A percentile compares a stretch with the other conserved stretches of the same genome.
Conservation (phyloP, 1,140 invertebrate species). For the Laupala kohalensis region DNA sequence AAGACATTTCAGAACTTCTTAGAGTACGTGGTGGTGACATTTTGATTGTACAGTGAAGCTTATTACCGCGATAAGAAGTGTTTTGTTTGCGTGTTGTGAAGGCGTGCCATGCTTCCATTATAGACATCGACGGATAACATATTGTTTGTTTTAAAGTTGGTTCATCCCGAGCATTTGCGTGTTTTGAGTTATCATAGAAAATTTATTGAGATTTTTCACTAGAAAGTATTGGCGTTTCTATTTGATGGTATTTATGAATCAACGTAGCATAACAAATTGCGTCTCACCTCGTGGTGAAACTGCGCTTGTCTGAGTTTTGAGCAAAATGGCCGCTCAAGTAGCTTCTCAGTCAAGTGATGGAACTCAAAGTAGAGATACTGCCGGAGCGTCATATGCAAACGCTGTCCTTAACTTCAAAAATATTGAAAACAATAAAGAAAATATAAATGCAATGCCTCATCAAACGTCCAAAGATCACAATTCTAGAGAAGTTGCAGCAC, state of each 20-base stretch:
- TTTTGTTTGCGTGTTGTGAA: background rate
- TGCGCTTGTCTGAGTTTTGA: slow-evolving; percentile 3
- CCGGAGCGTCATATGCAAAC: slow-evolving; percentile 35
- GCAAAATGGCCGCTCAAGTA: slow-evolving; percentile 21
- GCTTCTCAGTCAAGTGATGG: slow-evolving; percentile 19
- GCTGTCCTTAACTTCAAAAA: slow-evolving; percentile 31
- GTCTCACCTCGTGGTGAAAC: slow-evolving; percentile 11
- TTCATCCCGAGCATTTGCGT: background rate
- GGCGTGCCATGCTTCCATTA: slow-evolving; percentile 11
- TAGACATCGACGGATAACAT: slow-evolving; percentile 12
- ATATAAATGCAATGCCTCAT: slow-evolving; percentile 24
- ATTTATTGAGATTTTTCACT: background rate
- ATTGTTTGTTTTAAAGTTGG: slow-evolving; percentile 8
- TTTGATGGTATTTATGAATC: slow-evolving; percentile 1
- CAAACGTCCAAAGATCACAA: slow-evolving; percentile 6
- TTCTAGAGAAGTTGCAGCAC: slow-evolving; percentile 4
- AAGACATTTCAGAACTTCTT: background rate
- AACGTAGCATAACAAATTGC: slow-evolving; percentile 3
- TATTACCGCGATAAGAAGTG: background rate
- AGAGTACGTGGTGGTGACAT: background rate
- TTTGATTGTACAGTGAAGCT: background rate
- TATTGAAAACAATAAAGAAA: slow-evolving; percentile 35
- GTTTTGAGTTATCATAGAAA: background rate
- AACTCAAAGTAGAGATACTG: slow-evolving; percentile 18
- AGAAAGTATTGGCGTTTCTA: background rate